These are phyloP conservation scores for Corythaeola cristata DNA, from an alignment of 2,113 vertebrate genomes.

Conservation along the genomic window DNA sequence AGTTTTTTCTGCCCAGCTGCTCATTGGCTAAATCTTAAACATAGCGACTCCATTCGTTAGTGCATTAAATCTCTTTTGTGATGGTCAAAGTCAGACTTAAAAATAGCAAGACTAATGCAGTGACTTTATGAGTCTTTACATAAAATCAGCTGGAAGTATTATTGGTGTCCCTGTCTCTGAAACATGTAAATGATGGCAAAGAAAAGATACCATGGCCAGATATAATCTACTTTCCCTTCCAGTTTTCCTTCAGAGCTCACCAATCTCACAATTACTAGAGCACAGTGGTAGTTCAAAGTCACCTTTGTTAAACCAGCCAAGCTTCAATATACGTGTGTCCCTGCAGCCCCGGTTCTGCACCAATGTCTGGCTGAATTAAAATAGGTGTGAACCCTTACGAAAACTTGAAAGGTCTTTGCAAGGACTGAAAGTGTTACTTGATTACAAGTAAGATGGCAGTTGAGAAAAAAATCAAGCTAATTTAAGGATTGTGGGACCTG, in stretches of 20 bases:
- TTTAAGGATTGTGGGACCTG: background rate
- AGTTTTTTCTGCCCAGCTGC: background rate
- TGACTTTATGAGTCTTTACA: background rate
- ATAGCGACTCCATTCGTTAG: background rate
- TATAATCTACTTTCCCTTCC: background rate
- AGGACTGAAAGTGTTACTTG: background rate
- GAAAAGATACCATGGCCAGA: background rate
- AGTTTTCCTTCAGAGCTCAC: background rate
- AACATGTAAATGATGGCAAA: background rate
- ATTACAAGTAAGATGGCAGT: background rate
- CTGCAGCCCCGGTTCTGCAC: constrained; percentile 10
- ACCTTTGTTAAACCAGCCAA: constrained; percentile 7
- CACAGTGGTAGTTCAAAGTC: constrained; percentile 23
- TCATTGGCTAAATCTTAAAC: background rate
- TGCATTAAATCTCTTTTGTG: background rate
- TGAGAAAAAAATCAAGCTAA: background rate
- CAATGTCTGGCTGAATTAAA: background rate
- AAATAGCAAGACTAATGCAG: background rate
- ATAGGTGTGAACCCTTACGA: background rate
- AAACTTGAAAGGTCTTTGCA: constrained; percentile 14
- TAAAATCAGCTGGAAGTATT: background rate
- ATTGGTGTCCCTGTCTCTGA: background rate
- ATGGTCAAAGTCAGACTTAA: background rate
- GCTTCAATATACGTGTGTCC: background rate
- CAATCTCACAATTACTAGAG: background rate